Conservation (phyloP, 2,888 invertebrate species). For the Alloplasta piceator region DNA sequence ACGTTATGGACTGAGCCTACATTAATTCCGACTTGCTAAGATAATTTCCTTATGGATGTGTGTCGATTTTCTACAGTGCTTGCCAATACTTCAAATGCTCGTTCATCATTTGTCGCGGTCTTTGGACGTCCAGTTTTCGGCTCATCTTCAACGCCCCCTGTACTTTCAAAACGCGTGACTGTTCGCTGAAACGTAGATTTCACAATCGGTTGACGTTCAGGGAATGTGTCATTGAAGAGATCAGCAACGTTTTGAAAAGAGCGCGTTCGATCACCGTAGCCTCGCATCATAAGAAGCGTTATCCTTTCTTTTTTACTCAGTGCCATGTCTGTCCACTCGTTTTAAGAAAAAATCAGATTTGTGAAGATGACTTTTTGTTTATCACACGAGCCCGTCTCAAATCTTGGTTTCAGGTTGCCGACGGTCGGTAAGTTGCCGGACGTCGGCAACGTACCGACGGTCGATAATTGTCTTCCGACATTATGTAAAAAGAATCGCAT, state of each 20-base stretch:
- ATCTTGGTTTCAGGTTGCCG: too few relatives aligned
- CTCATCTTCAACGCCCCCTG: too few relatives aligned
- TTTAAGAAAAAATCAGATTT: too few relatives aligned
- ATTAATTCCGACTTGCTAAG: not conserved
- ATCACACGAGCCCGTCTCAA: too few relatives aligned
- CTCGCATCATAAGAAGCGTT: slow-evolving; percentile 17
- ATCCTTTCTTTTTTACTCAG: slow-evolving; percentile 14
- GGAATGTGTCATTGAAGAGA: slow-evolving; percentile 13
- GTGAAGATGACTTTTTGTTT: too few relatives aligned
- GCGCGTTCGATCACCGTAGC: slow-evolving; percentile 7
- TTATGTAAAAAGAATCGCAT: too few relatives aligned
- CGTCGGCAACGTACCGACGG: too few relatives aligned
- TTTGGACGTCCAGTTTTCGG: not conserved
- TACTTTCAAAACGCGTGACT: slow-evolving; percentile 1
- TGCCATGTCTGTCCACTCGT: too few relatives aligned
- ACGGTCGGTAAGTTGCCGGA: too few relatives aligned
- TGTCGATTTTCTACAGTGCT: not conserved
- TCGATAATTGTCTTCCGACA: too few relatives aligned
- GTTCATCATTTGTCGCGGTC: not conserved
- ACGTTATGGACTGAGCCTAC: not conserved
- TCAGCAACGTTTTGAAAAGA: not conserved
- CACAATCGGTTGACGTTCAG: not conserved
- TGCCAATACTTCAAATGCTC: not conserved
- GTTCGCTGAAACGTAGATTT: slow-evolving; percentile 5
- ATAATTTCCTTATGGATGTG: slow-evolving; percentile 1